Conservation (phyloP, 2,888 invertebrate genomes). For the Cantharis flavilabris region DNA sequence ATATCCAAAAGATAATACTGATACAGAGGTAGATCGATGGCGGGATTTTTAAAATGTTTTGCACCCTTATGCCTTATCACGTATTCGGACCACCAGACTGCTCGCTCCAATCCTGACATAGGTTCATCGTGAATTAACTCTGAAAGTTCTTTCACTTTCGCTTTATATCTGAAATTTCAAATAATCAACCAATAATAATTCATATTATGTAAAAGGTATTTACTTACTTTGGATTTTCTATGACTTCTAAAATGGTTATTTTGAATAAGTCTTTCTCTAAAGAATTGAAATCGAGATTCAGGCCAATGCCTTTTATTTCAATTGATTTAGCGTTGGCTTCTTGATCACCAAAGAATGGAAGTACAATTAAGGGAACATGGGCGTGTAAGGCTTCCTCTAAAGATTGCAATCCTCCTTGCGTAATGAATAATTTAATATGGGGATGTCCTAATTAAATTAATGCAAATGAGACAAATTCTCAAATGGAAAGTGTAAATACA, state of each 20-base stretch:
- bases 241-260: not conserved
- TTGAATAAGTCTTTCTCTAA: not conserved
- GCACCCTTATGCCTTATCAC: constrained; percentile 40
- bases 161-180: not conserved
- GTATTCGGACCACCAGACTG: constrained; percentile 45
- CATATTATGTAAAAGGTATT: not conserved
- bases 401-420: constrained; percentile 21
- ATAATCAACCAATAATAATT: not conserved
- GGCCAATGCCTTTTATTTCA: not conserved
- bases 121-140: constrained; percentile 39
- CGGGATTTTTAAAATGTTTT: constrained; percentile 33
- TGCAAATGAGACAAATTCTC: no score
- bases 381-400: not conserved
- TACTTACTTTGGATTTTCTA: not conserved
- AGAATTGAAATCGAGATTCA: not conserved
- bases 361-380: not conserved
- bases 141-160: not conserved
- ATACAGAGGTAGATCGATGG: constrained; percentile 30
- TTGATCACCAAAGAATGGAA: not conserved
- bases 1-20: constrained; percentile 39
- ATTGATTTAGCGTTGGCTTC: not conserved
- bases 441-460: not conserved
- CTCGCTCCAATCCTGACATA: constrained; percentile 38
- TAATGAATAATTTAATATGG: not conserved
- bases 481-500: constrained; percentile 2